Evolutionary conservation across 2,888 invertebrate species (phyloP).

Genomic region (Dolomedes plantarius): DNA sequence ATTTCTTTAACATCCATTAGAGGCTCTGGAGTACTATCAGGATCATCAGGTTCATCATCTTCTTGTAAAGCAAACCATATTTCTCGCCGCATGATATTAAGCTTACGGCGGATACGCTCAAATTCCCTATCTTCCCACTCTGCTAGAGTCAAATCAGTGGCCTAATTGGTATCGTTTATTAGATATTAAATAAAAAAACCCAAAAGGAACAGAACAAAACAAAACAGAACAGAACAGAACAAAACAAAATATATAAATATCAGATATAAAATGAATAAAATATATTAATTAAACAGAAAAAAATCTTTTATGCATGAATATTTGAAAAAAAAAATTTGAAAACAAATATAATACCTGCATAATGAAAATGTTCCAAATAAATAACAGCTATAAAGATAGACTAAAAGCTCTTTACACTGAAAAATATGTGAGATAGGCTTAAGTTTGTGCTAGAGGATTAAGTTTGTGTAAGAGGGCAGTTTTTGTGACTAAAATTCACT

Average conservation of each 20-base stretch:
- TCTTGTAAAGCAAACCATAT: conserved; percentile 51
- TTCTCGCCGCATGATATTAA: conserved; percentile 46
- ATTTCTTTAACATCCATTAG: conserved; percentile 37
- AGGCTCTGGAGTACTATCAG: conserved; percentile 53
- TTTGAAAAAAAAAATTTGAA: no score
- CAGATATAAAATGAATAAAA: no score
- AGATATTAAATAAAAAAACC: not conserved
- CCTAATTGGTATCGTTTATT: conserved; percentile 48
- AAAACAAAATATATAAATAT: conserved; percentile 17
- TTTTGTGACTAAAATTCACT: no score
- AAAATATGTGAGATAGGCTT: no score
- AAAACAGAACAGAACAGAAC: not conserved
- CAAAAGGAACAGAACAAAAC: not conserved
- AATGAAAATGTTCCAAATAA: no score
- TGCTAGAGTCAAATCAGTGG: conserved; percentile 53
- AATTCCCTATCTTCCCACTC: conserved; percentile 67
- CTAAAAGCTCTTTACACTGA: no score
- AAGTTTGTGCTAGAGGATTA: no score
- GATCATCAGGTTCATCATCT: conserved; percentile 41
- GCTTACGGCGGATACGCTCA: conserved; percentile 41
- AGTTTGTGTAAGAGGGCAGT: no score
- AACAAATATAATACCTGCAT: no score
- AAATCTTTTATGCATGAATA: no score
- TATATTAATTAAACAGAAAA: not conserved
- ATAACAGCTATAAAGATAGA: no score